These are phyloP conservation scores for Chiroxiphia lanceolata DNA, from an alignment of 2,797 vertebrate genomes.

Conservation along the genomic window DNA sequence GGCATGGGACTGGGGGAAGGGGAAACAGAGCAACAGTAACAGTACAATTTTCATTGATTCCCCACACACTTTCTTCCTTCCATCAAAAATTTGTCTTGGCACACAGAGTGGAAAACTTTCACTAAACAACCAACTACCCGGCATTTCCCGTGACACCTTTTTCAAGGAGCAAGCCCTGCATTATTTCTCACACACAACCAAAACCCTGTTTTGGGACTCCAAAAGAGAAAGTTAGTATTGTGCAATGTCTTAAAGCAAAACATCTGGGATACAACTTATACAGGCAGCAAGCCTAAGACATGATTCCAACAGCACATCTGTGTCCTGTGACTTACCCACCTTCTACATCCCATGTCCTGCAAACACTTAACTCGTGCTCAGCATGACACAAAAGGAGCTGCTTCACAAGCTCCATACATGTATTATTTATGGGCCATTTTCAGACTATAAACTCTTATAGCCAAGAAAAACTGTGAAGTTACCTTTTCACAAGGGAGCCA, in stretches of 20 bases:
- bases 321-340: neutral
- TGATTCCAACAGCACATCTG: rapidly evolving
- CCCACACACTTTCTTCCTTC: neutral
- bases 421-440: neutral
- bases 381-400: neutral
- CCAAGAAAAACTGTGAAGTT: neutral
- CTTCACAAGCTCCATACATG: neutral
- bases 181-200: neutral
- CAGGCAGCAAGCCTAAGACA: neutral
- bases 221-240: neutral
- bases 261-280: neutral
- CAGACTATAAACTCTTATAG: neutral
- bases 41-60: neutral
- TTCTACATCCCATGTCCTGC: neutral
- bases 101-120: neutral
- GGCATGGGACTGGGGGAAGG: neutral
- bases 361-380: neutral
- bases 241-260: neutral
- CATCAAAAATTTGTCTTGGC: neutral
- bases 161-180: neutral
- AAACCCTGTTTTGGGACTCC: neutral
- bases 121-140: rapidly evolving
- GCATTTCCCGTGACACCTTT: neutral
- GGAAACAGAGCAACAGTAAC: neutral
- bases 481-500: neutral